These are phyloP conservation scores for Lepidochrysops patricia DNA, from an alignment of 2,888 invertebrate species.

Conservation along the genomic window DNA sequence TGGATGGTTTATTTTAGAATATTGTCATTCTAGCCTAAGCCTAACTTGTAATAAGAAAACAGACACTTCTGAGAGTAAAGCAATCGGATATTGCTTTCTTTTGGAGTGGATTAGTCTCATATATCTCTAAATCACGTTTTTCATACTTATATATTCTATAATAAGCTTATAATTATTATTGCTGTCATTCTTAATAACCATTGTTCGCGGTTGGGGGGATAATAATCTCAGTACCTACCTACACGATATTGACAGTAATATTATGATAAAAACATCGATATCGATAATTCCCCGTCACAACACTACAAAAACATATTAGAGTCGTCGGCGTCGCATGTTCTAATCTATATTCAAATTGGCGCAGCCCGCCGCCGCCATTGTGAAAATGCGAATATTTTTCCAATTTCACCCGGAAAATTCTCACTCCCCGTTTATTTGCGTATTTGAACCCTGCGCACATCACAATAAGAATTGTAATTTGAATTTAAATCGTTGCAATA, in stretches of 20 bases:
- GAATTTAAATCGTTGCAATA: neutral
- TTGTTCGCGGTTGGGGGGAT: no score
- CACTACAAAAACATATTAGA: constrained; percentile 60
- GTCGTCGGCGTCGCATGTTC: constrained; percentile 66
- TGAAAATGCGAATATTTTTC: constrained; percentile 67
- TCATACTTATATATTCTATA: no score
- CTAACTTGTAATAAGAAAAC: no score
- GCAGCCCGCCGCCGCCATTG: constrained; percentile 53
- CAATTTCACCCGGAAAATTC: constrained; percentile 56
- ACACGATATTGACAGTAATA: neutral
- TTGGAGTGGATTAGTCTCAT: no score
- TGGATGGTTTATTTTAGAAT: no score
- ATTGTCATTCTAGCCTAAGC: no score
- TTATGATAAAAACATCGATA: constrained; percentile 24
- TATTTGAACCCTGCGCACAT: constrained; percentile 20
- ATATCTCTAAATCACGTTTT: no score
- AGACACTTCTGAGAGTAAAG: no score
- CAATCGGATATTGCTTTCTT: no score
- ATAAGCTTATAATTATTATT: no score
- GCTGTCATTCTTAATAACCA: no score
- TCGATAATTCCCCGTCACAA: constrained; percentile 22
- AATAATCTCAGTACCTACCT: no score
- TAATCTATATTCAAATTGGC: constrained; percentile 73
- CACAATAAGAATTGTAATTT: constrained; percentile 3
- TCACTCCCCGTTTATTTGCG: constrained; percentile 16